Evolutionary conservation across 2,797 vertebrate genomes (phyloP).

Genomic region (Typhlichthys subterraneus): DNA sequence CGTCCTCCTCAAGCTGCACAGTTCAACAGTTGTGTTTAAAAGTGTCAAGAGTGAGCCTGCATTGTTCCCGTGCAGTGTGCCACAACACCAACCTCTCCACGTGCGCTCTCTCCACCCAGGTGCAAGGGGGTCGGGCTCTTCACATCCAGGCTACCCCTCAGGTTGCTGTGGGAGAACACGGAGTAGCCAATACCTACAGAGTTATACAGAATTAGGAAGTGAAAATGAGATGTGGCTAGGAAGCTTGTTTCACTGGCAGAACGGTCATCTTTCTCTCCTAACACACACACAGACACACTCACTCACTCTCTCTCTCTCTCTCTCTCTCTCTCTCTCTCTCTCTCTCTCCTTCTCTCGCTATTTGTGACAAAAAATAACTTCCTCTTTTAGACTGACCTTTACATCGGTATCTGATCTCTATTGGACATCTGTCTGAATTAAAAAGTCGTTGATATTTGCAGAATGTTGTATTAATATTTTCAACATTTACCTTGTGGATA

Average conservation of each 20-base stretch:
- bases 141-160: conserved; percentile 80
- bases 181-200: conserved; percentile 84
- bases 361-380: conserved; percentile 53
- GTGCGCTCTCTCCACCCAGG: conserved; percentile 75
- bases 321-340: conserved; percentile 34
- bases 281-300: background rate
- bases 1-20: no score
- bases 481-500: background rate
- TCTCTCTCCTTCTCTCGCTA: conserved; percentile 19
- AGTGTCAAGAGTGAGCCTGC: conserved; percentile 9
- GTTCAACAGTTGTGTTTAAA: no score
- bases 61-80: conserved; percentile 39
- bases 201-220: conserved; percentile 58
- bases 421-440: conserved; percentile 7
- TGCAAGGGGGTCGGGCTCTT: conserved; percentile 83
- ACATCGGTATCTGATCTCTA: conserved; percentile 21
- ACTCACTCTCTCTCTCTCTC: conserved; percentile 13
- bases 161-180: conserved; percentile 81
- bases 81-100: conserved; percentile 68
- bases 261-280: conserved; percentile 30
- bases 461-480: background rate
- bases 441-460: background rate
- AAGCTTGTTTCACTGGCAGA: conserved; percentile 31
- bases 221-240: conserved; percentile 69
- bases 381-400: conserved; percentile 49